These are phyloP conservation scores for Acanthis flammea DNA, from an alignment of 2,797 vertebrate species.

Conservation along the genomic window DNA sequence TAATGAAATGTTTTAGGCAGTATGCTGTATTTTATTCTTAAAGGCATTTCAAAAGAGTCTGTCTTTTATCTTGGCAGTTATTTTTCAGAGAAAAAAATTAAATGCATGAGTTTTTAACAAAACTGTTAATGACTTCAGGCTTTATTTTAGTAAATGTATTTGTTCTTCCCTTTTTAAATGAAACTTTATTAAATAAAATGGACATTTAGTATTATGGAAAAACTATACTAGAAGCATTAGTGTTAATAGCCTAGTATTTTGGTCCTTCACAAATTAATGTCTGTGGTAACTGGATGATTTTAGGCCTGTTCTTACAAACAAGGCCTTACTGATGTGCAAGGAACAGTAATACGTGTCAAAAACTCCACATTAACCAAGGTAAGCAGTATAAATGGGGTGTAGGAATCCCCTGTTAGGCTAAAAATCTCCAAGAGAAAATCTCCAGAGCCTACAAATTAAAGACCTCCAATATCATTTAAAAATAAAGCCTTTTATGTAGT, in stretches of 20 bases:
- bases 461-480: conserved; percentile 76
- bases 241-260: conserved; percentile 69
- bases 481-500: conserved; percentile 77
- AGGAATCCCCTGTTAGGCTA: conserved; percentile 68
- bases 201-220: conserved; percentile 9
- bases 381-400: conserved; percentile 65
- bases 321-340: conserved; percentile 65
- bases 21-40: neutral
- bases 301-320: conserved; percentile 67
- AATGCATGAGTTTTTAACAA: neutral
- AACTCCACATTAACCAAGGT: conserved; percentile 62
- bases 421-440: conserved; percentile 68
- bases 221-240: conserved; percentile 3
- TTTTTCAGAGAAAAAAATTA: conserved; percentile 1
- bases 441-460: conserved; percentile 73
- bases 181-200: neutral
- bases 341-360: conserved; percentile 66
- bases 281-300: conserved; percentile 66
- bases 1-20: neutral
- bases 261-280: conserved; percentile 63
- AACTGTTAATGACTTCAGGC: neutral
- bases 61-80: neutral
- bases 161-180: conserved; percentile 32
- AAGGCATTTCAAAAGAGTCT: neutral
- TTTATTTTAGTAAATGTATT: conserved; percentile 16